Evolutionary conservation across 2,113 vertebrate genomes (phyloP).

Genomic region (Toxostoma redivivum): DNA sequence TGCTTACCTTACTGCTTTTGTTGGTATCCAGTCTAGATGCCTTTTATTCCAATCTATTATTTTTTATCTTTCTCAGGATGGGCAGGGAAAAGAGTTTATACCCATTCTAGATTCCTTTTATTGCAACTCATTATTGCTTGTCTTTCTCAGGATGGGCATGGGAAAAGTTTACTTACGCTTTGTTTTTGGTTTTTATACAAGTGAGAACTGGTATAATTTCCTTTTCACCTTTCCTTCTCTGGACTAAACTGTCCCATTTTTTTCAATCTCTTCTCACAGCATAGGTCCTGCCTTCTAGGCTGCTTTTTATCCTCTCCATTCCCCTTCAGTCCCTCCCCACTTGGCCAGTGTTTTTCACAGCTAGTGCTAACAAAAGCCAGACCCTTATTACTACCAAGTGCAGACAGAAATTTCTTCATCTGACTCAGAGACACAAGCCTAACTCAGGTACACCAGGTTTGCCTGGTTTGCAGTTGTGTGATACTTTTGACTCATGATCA

Average conservation of each 20-base stretch:
- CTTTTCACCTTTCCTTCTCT: not conserved
- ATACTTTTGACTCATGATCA: not conserved
- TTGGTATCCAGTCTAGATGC: not conserved
- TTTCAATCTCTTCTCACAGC: not conserved
- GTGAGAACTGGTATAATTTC: not conserved
- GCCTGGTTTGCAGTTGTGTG: not conserved
- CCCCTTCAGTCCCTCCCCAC: accelerated
- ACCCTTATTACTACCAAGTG: not conserved
- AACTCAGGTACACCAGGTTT: not conserved
- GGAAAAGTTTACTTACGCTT: not conserved
- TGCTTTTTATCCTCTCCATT: not conserved
- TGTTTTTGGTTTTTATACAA: not conserved
- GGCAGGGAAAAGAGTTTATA: not conserved
- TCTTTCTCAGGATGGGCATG: not conserved
- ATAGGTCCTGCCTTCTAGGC: not conserved
- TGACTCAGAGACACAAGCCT: not conserved
- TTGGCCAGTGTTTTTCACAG: not conserved
- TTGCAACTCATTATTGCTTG: not conserved
- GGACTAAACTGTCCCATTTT: not conserved
- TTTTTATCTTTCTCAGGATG: not conserved
- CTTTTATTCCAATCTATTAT: not conserved
- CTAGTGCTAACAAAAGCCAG: not conserved
- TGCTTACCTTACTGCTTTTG: not conserved
- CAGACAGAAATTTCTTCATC: not conserved
- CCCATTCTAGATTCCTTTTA: not conserved